Evolutionary conservation across 2,113 vertebrate species (phyloP).

Genomic region (Mohoua ochrocephala): DNA sequence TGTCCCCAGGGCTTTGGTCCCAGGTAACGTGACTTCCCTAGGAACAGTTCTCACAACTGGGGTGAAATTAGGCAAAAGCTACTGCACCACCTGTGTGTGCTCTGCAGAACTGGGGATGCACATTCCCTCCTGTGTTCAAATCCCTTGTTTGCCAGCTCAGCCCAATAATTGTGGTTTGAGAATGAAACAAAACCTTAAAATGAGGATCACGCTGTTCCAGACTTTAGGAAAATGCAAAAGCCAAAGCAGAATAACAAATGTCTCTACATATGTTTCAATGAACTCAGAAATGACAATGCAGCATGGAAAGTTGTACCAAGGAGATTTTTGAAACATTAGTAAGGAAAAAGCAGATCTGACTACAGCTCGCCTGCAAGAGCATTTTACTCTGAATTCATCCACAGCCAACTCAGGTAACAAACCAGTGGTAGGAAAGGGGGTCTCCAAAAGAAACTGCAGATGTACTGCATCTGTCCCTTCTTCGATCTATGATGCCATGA

Average conservation of each 20-base stretch:
- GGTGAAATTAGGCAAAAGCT: background rate
- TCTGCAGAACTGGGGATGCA: background rate
- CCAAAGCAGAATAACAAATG: background rate
- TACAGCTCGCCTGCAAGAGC: background rate
- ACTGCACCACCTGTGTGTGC: background rate
- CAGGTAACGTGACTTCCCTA: background rate
- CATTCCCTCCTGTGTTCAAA: background rate
- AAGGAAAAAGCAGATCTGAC: background rate
- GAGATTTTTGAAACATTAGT: background rate
- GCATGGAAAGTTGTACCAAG: background rate
- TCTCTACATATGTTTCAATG: background rate
- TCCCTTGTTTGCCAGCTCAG: background rate
- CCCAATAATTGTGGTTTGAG: background rate
- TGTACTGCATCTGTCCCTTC: background rate
- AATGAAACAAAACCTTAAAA: background rate
- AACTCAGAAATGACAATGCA: background rate
- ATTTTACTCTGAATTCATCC: background rate
- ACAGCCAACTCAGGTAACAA: background rate
- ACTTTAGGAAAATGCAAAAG: background rate
- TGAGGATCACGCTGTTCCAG: background rate
- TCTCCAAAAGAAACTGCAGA: background rate
- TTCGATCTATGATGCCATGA: background rate
- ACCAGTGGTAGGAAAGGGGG: background rate
- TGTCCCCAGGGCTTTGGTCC: background rate
- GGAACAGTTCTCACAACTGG: background rate